Conservation (phyloP, 1,140 invertebrate species). For the Magallana angulata region DNA sequence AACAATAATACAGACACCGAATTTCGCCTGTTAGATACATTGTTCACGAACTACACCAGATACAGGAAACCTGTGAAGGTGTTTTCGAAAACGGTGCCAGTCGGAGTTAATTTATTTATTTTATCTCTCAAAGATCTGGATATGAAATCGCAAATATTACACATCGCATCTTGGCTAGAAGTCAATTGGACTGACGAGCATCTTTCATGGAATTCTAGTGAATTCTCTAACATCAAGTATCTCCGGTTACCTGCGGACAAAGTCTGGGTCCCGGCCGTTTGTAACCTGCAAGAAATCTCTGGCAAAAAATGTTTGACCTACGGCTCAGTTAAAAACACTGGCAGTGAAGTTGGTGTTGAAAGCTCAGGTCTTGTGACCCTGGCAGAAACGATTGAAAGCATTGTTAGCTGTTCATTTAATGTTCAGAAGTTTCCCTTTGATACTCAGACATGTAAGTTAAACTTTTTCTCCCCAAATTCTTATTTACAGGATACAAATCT, state of each 20-base stretch:
- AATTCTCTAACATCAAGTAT: neutral
- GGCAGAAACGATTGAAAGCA: neutral
- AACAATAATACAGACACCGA: too few relatives aligned
- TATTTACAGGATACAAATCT: neutral
- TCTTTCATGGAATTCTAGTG: neutral
- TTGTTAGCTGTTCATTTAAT: neutral
- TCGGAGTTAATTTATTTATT: too few relatives aligned
- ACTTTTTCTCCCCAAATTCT: neutral
- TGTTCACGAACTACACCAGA: too few relatives aligned
- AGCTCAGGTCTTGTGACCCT: neutral
- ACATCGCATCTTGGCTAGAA: too few relatives aligned
- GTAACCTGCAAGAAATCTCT: neutral
- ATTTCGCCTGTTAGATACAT: too few relatives aligned
- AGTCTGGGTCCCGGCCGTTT: conserved; percentile 18
- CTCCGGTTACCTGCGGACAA: neutral
- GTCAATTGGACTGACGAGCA: neutral
- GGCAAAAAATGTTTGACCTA: neutral
- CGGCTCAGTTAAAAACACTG: too few relatives aligned
- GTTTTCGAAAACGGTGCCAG: too few relatives aligned
- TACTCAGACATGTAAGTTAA: conserved; percentile 35
- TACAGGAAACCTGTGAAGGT: too few relatives aligned
- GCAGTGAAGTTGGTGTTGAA: neutral
- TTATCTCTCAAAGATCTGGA: too few relatives aligned
- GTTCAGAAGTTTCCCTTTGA: conserved; percentile 42
- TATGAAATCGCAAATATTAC: too few relatives aligned